Evolutionary conservation across 2,113 vertebrate genomes (phyloP), one percentile per base, ranked within the genome.

Genomic region (Phrynocephalus versicolor): DNA sequence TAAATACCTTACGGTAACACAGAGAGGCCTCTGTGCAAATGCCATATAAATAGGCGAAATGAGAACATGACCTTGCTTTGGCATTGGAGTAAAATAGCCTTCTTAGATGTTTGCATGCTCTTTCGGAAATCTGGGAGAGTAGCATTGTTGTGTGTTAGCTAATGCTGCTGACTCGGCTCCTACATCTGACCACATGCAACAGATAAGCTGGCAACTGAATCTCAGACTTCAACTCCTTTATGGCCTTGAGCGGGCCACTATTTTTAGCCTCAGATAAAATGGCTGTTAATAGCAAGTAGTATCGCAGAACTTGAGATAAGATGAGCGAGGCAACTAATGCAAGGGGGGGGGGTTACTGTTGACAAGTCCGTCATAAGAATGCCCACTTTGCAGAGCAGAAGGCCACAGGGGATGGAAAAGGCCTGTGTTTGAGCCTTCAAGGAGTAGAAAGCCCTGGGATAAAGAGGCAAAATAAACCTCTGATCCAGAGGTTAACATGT

Each of bases 1-100:
- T 93, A 93, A 94, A 93, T 94, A 92, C 83, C 67, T 82, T 83
- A 91, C 91, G 91, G 89, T 85, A 91, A 93, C 93, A 93, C 55
- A 1, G 78, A 1, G 78, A 45, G 62, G 37, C 58, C 64, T 89
- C 41, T 91, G 87, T 89, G 89, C 35, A 1, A 89, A 83, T 1
- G 79, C 91, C 84, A 84, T 90, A 89, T 92, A 92, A 94, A 93
- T 92, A 93, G 89, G 89, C 89, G 92, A 94, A 93, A 86, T 27
- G 0, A 73, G 71, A 45, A 79, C 74, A 88, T 89, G 86, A 94
- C 86, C 93, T 95, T 92, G 90, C 90, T 84, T 89, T 93, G 94
- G 93, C 90, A 91, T 90, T 89, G 84, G 91, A 9, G 2, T 83
- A 93, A 93, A 94, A 62, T 8, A 25, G 19, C 35, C 23, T 60